Conservation (phyloP, 2,113 vertebrate genomes). For the Micromys minutus region DNA sequence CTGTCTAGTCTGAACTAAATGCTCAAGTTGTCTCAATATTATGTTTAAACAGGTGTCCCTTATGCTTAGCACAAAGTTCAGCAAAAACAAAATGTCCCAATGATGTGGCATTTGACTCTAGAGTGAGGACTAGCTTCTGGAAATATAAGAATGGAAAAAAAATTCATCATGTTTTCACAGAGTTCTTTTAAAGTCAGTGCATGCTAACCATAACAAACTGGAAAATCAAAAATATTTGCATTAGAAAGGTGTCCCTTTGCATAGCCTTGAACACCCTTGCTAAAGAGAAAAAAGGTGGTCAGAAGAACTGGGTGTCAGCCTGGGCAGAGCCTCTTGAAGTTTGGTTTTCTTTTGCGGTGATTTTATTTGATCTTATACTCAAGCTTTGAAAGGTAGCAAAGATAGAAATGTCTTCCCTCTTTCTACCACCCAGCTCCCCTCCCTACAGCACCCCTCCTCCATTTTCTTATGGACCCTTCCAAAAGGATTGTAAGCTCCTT, state of each 20-base stretch:
- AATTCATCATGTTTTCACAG: neutral
- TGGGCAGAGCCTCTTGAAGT: neutral
- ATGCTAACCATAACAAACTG: neutral
- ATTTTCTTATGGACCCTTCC: neutral
- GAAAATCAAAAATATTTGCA: slow-evolving; percentile 7
- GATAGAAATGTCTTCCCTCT: neutral
- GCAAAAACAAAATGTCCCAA: neutral
- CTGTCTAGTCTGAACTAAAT: neutral
- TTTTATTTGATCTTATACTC: too few species aligned
- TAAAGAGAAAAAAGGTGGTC: neutral
- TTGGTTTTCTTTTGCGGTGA: neutral
- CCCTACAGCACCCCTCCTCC: neutral
- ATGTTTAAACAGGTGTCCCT: neutral
- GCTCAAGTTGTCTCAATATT: neutral
- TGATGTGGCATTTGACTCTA: neutral
- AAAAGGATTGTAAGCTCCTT: neutral
- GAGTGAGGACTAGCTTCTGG: neutral
- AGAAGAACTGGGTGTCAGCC: neutral
- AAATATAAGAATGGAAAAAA: neutral
- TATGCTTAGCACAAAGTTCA: slow-evolving; percentile 16
- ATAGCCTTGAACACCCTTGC: neutral
- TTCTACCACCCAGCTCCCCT: neutral
- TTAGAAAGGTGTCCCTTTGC: neutral
- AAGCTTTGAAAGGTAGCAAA: neutral
- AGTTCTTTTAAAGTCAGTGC: slow-evolving; percentile 4